A percentile compares a stretch with the other conserved stretches of the same genome.
phyloP scores from a whole-genome alignment of 2,888 invertebrate species.

The Amaurobius ferox region DNA sequence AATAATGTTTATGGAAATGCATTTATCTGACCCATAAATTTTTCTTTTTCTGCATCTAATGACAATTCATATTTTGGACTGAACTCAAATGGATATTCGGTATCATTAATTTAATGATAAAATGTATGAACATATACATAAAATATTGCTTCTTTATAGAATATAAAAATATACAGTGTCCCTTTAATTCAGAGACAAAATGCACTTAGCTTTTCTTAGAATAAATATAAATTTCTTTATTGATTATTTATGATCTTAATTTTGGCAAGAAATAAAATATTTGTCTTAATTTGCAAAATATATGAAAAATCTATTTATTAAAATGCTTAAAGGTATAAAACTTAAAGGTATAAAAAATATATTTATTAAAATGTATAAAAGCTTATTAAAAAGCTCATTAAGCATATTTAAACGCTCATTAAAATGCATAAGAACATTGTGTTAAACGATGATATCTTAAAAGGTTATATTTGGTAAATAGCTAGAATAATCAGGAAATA shows the following conservation, averaged over 20 bases:
- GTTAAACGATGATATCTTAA: not conserved
- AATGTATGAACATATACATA: not conserved
- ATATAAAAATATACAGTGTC: not conserved
- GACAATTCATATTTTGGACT: slow-evolving; percentile 5
- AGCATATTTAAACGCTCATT: too few species aligned
- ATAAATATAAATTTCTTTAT: too few species aligned
- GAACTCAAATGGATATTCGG: not conserved
- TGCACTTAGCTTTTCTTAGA: too few species aligned
- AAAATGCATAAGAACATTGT: not conserved
- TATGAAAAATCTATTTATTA: too few species aligned
- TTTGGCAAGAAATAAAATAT: too few species aligned
- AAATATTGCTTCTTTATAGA: not conserved
- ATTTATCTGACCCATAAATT: slow-evolving; percentile 12
- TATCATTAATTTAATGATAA: not conserved
- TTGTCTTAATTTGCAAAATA: too few species aligned
- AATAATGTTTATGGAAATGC: slow-evolving; percentile 6
- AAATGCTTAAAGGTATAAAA: too few species aligned
- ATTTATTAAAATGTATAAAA: too few species aligned
- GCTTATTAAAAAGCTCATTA: too few species aligned
- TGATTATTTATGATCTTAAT: too few species aligned
- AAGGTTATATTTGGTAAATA: slow-evolving; percentile 2
- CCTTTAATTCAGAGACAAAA: not conserved
- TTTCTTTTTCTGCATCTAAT: not conserved
- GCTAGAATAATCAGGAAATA: not conserved
- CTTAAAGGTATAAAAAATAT: too few species aligned